phyloP scores from a whole-genome alignment of 2,888 invertebrate species.

The Dyspetes luteomarginatus region DNA sequence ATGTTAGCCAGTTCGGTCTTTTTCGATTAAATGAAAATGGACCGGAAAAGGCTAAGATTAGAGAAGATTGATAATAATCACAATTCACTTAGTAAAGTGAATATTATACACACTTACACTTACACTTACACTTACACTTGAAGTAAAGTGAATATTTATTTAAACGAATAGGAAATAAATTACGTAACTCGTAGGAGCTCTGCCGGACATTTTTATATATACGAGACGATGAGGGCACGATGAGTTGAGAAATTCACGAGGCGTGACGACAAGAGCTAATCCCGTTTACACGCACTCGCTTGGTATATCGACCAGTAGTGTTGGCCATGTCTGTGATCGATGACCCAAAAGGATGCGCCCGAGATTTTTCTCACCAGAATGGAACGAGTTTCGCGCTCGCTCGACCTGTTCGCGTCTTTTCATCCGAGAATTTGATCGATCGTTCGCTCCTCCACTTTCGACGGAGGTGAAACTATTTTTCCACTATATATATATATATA shows the following conservation, averaged over 20 bases:
- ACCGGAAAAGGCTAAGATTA: too few relatives aligned
- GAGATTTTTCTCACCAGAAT: slow-evolving; percentile 36
- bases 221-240: background rate
- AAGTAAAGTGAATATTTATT: background rate
- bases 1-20: too few relatives aligned
- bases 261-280: slow-evolving; percentile 26
- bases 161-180: slow-evolving; percentile 6
- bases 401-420: slow-evolving; percentile 25
- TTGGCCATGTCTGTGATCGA: slow-evolving; percentile 40
- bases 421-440: slow-evolving; percentile 53
- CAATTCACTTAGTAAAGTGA: too few relatives aligned
- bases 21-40: too few relatives aligned
- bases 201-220: background rate
- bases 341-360: slow-evolving; percentile 35
- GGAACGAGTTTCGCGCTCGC: slow-evolving; percentile 29
- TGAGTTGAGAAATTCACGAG: slow-evolving; percentile 28
- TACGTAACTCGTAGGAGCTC: background rate
- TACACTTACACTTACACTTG: too few relatives aligned
- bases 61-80: too few relatives aligned
- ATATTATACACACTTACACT: too few relatives aligned
- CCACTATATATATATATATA: too few relatives aligned
- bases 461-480: slow-evolving; percentile 8
- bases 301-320: background rate
- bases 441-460: slow-evolving; percentile 12
- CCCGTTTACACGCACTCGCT: slow-evolving; percentile 38